Evolutionary conservation across 2,113 vertebrate genomes (phyloP).

Genomic region (Rhinogobius similis): DNA sequence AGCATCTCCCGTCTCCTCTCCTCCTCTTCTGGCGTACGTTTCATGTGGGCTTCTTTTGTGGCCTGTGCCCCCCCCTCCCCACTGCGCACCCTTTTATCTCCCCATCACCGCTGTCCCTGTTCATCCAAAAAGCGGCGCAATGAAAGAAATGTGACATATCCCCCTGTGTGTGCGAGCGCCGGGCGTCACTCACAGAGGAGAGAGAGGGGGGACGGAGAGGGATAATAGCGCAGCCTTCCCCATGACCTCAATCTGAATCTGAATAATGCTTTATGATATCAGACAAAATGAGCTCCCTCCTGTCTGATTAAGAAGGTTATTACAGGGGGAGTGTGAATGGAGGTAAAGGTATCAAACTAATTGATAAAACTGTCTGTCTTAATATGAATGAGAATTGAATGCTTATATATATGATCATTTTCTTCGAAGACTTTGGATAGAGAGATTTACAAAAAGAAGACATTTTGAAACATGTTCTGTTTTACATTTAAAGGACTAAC

Average conservation of each 20-base stretch:
- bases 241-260: conserved; percentile 72
- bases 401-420: not conserved
- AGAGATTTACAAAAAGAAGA: too few species aligned
- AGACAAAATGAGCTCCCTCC: conserved; percentile 45
- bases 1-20: conserved; percentile 57
- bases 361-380: not conserved
- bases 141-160: conserved; percentile 55
- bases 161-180: conserved; percentile 55
- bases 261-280: conserved; percentile 56
- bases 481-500: too few species aligned
- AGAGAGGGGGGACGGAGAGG: conserved; percentile 11
- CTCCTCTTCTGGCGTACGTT: conserved; percentile 32
- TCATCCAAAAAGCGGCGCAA: conserved; percentile 63
- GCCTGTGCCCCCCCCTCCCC: conserved; percentile 44
- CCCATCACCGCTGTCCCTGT: conserved; percentile 49
- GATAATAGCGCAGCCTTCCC: conserved; percentile 64
- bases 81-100: conserved; percentile 68
- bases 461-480: too few species aligned
- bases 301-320: conserved; percentile 57
- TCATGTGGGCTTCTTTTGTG: conserved; percentile 61
- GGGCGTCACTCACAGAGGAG: conserved; percentile 41
- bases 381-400: not conserved
- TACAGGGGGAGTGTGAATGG: conserved; percentile 38
- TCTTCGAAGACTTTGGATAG: too few species aligned
- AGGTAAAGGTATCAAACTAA: not conserved